These are phyloP conservation scores for Amphipyra tragopoginis DNA, from an alignment of 2,888 invertebrate genomes.

Conservation along the genomic window DNA sequence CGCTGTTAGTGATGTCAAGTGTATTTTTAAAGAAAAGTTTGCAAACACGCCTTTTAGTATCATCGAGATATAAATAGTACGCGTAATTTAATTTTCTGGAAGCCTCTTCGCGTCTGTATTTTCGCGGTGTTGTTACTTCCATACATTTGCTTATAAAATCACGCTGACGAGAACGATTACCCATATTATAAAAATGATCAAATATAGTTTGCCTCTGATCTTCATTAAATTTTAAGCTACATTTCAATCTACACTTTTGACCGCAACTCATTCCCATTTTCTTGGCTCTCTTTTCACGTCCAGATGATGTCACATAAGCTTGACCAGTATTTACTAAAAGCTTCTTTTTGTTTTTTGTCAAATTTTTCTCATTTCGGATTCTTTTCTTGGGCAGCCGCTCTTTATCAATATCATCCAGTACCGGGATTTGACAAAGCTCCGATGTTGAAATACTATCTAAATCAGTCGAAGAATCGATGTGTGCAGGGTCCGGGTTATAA, in stretches of 20 bases:
- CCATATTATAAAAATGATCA: constrained; percentile 19
- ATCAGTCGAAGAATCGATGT: too few species aligned
- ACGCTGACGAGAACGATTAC: constrained; percentile 9
- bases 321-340: too few species aligned
- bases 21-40: too few species aligned
- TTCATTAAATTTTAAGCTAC: constrained; percentile 12
- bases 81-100: constrained; percentile 10
- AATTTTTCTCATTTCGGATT: constrained; percentile 15
- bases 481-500: constrained; percentile 5
- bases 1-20: constrained; percentile 4
- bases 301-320: constrained; percentile 14
- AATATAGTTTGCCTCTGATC: constrained; percentile 11
- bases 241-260: constrained; percentile 11
- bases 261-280: constrained; percentile 10
- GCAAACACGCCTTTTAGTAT: constrained; percentile 9
- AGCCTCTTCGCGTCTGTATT: too few species aligned
- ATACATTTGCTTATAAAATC: constrained; percentile 14
- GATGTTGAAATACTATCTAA: too few species aligned
- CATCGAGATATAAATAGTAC: constrained; percentile 7
- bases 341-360: constrained; percentile 12
- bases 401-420: too few species aligned
- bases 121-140: constrained; percentile 15
- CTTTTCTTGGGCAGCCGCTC: too few species aligned
- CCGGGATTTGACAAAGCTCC: too few species aligned
- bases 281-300: constrained; percentile 12